These are phyloP conservation scores for Collichthys lucidus DNA, from an alignment of 2,113 vertebrate genomes.

Conservation along the genomic window DNA sequence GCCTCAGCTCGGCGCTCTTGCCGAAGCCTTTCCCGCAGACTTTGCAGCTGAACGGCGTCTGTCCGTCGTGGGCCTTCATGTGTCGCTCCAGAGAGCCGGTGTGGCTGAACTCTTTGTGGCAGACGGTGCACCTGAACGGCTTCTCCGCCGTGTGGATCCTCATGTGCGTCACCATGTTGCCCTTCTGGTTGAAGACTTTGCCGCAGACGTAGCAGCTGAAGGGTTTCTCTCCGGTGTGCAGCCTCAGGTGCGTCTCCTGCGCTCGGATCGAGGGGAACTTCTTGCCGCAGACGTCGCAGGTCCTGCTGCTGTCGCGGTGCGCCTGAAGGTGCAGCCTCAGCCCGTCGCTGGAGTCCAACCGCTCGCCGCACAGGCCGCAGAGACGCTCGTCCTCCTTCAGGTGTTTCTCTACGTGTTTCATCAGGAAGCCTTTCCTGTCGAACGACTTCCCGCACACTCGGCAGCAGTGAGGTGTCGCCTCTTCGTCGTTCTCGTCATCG, in stretches of 20 bases:
- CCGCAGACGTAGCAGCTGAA: constrained; percentile 59
- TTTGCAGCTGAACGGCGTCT: constrained; percentile 42
- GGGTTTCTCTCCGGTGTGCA: constrained; percentile 69
- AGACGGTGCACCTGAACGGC: constrained; percentile 36
- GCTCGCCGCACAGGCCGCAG: constrained; percentile 67
- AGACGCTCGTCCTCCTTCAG: neutral
- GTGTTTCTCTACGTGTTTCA: constrained; percentile 67
- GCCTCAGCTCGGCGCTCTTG: constrained; percentile 42
- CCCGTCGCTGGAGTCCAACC: constrained; percentile 2
- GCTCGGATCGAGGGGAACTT: constrained; percentile 65
- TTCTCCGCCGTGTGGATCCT: constrained; percentile 50
- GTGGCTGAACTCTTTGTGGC: constrained; percentile 48
- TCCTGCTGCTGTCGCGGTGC: constrained; percentile 57
- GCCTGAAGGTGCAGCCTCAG: constrained; percentile 63
- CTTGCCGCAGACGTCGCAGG: constrained; percentile 60
- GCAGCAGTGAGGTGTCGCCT: constrained; percentile 41
- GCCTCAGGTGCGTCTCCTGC: constrained; percentile 62
- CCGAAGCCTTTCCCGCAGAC: constrained; percentile 41
- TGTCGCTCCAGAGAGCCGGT: constrained; percentile 52
- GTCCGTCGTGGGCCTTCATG: constrained; percentile 41
- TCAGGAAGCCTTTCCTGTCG: constrained; percentile 56
- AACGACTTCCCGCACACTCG: constrained; percentile 64
- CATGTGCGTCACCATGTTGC: constrained; percentile 67
- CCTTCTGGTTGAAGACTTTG: constrained; percentile 69
- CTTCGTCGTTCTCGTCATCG: neutral